Evolutionary conservation across 2,888 invertebrate species (phyloP).

Genomic region (Heteromyza rotundicornis): DNA sequence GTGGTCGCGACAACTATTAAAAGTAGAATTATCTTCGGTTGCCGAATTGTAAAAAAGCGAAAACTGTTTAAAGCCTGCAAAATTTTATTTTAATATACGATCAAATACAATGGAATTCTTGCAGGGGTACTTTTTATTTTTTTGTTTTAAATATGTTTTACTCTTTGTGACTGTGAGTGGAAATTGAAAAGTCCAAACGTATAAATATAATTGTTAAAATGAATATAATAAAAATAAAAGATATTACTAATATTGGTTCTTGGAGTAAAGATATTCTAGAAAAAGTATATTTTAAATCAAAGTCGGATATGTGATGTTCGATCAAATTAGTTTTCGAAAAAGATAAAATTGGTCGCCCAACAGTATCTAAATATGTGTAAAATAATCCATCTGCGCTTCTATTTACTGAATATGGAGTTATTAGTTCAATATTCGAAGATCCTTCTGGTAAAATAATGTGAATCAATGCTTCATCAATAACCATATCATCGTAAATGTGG

Average conservation of each 20-base stretch:
- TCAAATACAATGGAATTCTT: no score
- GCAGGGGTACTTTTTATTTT: no score
- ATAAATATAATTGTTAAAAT: conserved; percentile 91
- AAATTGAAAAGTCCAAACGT: conserved; percentile 94
- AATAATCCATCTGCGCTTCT: conserved; percentile 78
- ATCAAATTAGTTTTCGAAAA: conserved; percentile 86
- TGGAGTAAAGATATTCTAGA: conserved; percentile 84
- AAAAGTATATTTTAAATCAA: conserved; percentile 89
- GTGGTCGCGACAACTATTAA: no score
- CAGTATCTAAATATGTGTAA: conserved; percentile 93
- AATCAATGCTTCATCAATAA: conserved; percentile 86
- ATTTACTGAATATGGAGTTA: conserved; percentile 81
- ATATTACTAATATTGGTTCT: conserved; percentile 89
- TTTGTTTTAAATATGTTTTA: no score
- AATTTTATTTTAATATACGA: no score
- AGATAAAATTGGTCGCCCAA: conserved; percentile 87
- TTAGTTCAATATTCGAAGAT: conserved; percentile 78
- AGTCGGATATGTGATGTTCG: conserved; percentile 95
- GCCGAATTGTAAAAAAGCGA: no score
- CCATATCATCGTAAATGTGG: conserved; percentile 96
- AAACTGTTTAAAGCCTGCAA: no score
- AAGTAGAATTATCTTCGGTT: no score
- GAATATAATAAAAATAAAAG: conserved; percentile 89
- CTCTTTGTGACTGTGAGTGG: conserved; percentile 65
- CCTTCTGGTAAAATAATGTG: conserved; percentile 95